phyloP scores from a whole-genome alignment of 1,140 invertebrate species.

The Lordiphosa stackelbergi region DNA sequence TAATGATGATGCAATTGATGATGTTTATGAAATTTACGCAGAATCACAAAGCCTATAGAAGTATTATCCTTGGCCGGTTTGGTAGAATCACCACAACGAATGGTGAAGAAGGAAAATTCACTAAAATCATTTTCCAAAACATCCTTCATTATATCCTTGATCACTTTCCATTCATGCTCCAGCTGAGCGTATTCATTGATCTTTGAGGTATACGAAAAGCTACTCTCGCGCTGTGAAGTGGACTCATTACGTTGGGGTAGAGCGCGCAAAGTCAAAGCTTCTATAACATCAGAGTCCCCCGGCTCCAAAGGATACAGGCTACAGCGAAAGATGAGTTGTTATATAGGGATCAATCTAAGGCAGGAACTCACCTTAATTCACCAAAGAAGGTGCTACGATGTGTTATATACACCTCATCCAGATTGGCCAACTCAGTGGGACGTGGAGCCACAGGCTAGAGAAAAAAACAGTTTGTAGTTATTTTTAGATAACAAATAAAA shows the following conservation, averaged over 20 bases:
- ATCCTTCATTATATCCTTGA: conserved; percentile 43
- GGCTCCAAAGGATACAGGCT: conserved; percentile 40
- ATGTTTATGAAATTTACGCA: conserved; percentile 32
- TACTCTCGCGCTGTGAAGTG: not conserved
- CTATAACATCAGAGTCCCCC: conserved; percentile 17
- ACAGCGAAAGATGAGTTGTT: not conserved
- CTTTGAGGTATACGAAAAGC: conserved; percentile 27
- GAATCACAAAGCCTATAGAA: conserved; percentile 52
- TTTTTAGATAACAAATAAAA: not conserved
- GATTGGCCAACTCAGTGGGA: conserved; percentile 16
- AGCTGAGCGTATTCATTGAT: conserved; percentile 14
- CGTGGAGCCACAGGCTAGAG: conserved; percentile 37
- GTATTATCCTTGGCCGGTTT: conserved; percentile 40
- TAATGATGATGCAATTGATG: conserved; percentile 32
- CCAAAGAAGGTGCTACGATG: conserved; percentile 58
- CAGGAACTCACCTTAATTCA: conserved; percentile 30
- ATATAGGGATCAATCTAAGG: not conserved
- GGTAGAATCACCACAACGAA: conserved; percentile 57
- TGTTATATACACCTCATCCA: conserved; percentile 43
- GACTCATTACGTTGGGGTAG: rapidly evolving
- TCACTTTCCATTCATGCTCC: conserved; percentile 22
- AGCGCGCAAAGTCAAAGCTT: not conserved
- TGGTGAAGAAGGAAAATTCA: conserved; percentile 54
- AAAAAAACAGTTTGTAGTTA: not conserved
- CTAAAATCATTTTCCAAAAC: conserved; percentile 41